Percentiles rank a stretch among this genome's conserved stretches.
These are phyloP conservation scores for Tauraco hartlaubi DNA, from an alignment of 2,797 vertebrate genomes.

Conservation along the genomic window DNA sequence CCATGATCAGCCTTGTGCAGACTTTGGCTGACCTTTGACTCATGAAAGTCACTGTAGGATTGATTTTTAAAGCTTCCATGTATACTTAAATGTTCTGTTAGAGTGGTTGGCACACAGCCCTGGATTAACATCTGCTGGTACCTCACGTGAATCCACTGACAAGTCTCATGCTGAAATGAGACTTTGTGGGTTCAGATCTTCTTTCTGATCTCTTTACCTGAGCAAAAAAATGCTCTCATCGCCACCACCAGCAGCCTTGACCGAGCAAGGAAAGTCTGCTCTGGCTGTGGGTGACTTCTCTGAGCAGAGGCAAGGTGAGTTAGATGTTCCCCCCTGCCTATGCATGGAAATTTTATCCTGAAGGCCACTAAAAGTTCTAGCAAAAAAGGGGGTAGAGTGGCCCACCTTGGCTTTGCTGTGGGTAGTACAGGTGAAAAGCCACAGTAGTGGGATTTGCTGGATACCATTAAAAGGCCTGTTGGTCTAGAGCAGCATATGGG, in stretches of 20 bases:
- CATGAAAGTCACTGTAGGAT: slow-evolving; percentile 4
- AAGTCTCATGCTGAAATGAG: neutral
- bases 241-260: neutral
- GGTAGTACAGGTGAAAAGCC: neutral
- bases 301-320: neutral
- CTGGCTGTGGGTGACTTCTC: neutral
- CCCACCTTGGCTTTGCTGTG: neutral
- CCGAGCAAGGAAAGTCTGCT: neutral
- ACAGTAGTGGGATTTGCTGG: neutral
- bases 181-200: neutral
- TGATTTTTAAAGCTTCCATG: slow-evolving; percentile 43
- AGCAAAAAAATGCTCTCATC: neutral
- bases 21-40: slow-evolving; percentile 21
- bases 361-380: neutral
- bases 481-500: neutral
- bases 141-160: neutral
- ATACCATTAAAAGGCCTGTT: neutral
- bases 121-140: slow-evolving; percentile 5
- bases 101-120: neutral
- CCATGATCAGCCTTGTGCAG: neutral
- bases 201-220: neutral
- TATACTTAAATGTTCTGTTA: neutral
- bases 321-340: neutral
- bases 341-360: neutral
- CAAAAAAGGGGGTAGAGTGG: neutral